phyloP scores from a whole-genome alignment of 1,140 invertebrate species.

The Macrosteles quadrilineatus region DNA sequence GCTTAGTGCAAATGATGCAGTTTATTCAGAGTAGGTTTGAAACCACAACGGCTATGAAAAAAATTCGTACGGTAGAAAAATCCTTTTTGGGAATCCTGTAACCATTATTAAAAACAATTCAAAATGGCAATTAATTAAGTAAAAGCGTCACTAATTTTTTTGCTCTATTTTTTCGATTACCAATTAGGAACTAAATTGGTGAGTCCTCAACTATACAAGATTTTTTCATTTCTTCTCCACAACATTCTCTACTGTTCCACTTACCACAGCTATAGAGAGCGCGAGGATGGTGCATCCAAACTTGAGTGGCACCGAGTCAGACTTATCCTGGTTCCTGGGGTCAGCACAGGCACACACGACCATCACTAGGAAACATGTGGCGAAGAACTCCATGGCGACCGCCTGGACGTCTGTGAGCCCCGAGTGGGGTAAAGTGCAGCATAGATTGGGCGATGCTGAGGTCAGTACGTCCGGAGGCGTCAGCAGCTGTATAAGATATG shows the following conservation, averaged over 20 bases:
- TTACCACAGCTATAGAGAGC: constrained; percentile 57
- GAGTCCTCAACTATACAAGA: no score
- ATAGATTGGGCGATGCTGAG: constrained; percentile 53
- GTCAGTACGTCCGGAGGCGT: constrained; percentile 50
- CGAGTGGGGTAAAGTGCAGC: constrained; percentile 58
- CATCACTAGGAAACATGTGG: constrained; percentile 60
- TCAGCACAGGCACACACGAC: constrained; percentile 67
- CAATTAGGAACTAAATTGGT: no score
- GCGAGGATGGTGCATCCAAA: constrained; percentile 63
- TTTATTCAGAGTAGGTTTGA: no score
- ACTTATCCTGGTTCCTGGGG: constrained; percentile 55
- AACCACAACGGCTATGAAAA: no score
- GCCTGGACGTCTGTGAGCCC: constrained; percentile 52
- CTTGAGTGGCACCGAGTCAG: constrained; percentile 59
- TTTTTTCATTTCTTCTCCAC: no score
- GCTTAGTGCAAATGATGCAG: no score
- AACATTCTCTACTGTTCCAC: constrained; percentile 32
- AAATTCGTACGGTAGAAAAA: no score
- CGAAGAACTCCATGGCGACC: constrained; percentile 59
- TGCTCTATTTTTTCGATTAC: no score
- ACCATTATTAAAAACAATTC: no score
- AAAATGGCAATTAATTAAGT: no score
- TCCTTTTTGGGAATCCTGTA: no score
- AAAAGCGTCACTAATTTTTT: no score
- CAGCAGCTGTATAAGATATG: neutral